phyloP scores from a whole-genome alignment of 2,888 invertebrate species.

The Steinernema scapterisci region DNA sequence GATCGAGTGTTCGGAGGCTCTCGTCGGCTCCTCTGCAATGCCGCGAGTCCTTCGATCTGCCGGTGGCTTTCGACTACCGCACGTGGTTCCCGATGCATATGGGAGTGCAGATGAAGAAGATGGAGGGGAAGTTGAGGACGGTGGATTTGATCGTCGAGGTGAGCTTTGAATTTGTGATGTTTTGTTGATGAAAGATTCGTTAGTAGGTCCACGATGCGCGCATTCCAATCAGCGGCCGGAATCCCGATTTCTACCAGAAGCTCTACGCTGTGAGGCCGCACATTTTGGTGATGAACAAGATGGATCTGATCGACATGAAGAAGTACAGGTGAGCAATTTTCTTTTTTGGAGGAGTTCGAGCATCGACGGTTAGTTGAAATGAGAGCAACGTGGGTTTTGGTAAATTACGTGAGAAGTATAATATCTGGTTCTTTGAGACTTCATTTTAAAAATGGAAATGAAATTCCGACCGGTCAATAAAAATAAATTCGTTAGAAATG shows the following conservation, averaged over 20 bases:
- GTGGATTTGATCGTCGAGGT: conserved; percentile 64
- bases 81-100: conserved; percentile 59
- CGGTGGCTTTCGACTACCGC: conserved; percentile 36
- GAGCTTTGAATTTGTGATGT: not conserved
- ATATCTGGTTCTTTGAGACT: no score
- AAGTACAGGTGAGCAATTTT: conserved; percentile 51
- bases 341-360: no score
- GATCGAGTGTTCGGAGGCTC: not conserved
- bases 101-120: conserved; percentile 61
- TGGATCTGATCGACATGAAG: conserved; percentile 64
- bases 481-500: no score
- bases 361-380: no score
- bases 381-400: no score
- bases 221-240: conserved; percentile 66
- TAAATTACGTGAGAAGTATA: no score
- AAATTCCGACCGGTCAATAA: no score
- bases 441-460: no score
- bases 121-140: conserved; percentile 62
- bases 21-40: conserved; percentile 22
- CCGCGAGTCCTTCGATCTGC: conserved; percentile 36
- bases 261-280: conserved; percentile 64
- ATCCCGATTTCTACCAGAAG: conserved; percentile 57
- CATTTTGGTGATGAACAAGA: conserved; percentile 66
- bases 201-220: conserved; percentile 66
- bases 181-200: not conserved